Evolutionary conservation across 23 tunicate species (phyloP), one percentile per base, ranked within the genome.

Genomic region (Pegea sp.): DNA sequence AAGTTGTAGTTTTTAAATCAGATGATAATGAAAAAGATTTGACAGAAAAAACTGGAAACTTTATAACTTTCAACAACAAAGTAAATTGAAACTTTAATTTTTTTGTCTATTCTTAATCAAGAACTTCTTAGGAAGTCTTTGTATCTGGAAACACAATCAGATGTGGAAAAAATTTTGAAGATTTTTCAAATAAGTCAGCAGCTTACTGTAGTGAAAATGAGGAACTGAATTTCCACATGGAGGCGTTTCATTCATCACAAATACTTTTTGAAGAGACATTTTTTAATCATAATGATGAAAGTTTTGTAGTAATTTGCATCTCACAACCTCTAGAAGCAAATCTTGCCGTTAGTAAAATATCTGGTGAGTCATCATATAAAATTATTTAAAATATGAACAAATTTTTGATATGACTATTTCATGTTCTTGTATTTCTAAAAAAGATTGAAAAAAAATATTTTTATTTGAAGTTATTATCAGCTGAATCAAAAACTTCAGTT

Each of bases 251-350:
- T 30, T 48, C 75, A 31, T 51, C 84, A 0, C 51, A 63, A 44
- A 84, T 84, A 18, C 38, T 73, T 4, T 84, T 84, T 52, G 84
- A 84, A 57, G 95, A 84, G 53, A 84, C 95, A 19, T 74, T 75
- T 63, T 84, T 84, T 49, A 84, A 84, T 54, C 66, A 64, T 26
- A 73, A 84, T 38, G 84, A 84, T 58, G 87, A 84, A 46, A 84
- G 95, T 63, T 84, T 64, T 57, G 57, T 61, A 16, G 79, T 84
- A 30, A 44, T 84, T 4, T 84, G 95, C 32, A 31, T 84, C 19
- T 73, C 86, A 34, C 77, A 78, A 23, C 95, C 95, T 2, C 55
- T 84, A 0, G 95, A 84, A 48, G 63, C 71, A 16, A 67, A 68
- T 22, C 52, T 84, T 5, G 95, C 57, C 2, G 28, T 67, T 2